Percentiles rank a stretch among this genome's conserved stretches.
Conservation (phyloP, 2,797 vertebrate genomes). For the Liasis olivaceus region DNA sequence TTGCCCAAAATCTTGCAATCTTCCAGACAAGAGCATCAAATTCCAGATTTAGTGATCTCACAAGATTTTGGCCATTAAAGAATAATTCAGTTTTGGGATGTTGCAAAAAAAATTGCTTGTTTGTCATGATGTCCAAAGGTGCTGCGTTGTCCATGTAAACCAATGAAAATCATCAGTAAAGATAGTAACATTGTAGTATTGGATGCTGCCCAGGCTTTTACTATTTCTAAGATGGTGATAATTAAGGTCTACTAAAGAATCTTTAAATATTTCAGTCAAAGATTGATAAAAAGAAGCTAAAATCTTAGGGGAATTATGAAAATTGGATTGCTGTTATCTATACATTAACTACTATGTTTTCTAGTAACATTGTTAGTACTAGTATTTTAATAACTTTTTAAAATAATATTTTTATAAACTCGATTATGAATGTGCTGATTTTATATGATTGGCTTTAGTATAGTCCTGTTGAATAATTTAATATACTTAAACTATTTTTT, state of each 20-base stretch:
- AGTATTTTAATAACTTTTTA: background rate
- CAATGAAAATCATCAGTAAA: too few relatives aligned
- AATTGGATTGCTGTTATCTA: background rate
- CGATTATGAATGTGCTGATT: background rate
- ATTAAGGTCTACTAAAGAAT: background rate
- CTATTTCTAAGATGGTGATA: background rate
- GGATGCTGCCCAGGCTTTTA: background rate
- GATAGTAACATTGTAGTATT: too few relatives aligned
- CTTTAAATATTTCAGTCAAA: background rate
- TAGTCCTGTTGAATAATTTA: background rate
- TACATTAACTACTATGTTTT: background rate
- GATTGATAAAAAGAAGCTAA: background rate
- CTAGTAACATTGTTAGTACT: background rate
- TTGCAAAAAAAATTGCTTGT: too few relatives aligned
- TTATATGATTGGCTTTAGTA: background rate
- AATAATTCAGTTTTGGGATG: too few relatives aligned
- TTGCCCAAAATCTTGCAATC: too few relatives aligned
- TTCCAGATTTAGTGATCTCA: too few relatives aligned
- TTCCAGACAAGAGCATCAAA: too few relatives aligned
- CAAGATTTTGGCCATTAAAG: too few relatives aligned
- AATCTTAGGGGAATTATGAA: background rate
- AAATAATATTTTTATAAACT: background rate
- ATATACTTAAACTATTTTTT: background rate
- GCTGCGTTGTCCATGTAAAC: too few relatives aligned
- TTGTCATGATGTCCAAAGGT: too few relatives aligned